These are phyloP conservation scores for Microcebus jonahi DNA, from an alignment of 2,113 vertebrate species.

Conservation along the genomic window DNA sequence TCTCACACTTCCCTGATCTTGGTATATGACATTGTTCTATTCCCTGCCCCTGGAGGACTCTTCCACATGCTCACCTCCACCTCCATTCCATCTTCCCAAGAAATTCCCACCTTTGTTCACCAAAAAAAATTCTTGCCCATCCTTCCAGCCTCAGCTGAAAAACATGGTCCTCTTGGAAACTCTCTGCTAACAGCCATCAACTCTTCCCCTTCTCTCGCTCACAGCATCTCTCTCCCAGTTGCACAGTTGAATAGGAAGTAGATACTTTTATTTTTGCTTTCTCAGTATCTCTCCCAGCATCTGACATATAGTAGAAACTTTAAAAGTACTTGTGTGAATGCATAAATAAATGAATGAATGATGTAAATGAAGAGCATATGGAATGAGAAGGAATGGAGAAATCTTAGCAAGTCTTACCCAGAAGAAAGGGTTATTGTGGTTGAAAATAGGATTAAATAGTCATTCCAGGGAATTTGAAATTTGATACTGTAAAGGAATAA, in stretches of 20 bases:
- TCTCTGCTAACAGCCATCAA: background rate
- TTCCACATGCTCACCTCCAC: background rate
- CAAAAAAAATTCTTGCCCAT: background rate
- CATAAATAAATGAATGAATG: background rate
- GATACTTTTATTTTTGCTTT: background rate
- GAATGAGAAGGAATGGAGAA: background rate
- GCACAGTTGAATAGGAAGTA: background rate
- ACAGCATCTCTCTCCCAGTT: background rate
- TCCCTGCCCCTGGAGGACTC: background rate
- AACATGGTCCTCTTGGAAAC: background rate
- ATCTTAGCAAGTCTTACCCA: background rate
- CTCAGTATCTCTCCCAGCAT: background rate
- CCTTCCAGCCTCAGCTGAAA: background rate
- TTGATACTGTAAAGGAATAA: conserved; percentile 26
- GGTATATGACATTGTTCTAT: background rate
- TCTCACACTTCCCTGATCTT: background rate
- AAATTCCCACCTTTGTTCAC: background rate
- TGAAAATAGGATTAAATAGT: conserved; percentile 24
- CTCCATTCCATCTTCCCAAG: background rate
- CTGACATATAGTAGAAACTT: background rate
- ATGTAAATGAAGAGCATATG: background rate
- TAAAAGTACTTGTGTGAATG: background rate
- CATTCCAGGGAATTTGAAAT: background rate
- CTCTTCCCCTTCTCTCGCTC: background rate
- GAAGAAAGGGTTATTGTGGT: background rate